Evolutionary conservation across 2,888 invertebrate species (phyloP).

Genomic region (Drosophila silvestris): DNA sequence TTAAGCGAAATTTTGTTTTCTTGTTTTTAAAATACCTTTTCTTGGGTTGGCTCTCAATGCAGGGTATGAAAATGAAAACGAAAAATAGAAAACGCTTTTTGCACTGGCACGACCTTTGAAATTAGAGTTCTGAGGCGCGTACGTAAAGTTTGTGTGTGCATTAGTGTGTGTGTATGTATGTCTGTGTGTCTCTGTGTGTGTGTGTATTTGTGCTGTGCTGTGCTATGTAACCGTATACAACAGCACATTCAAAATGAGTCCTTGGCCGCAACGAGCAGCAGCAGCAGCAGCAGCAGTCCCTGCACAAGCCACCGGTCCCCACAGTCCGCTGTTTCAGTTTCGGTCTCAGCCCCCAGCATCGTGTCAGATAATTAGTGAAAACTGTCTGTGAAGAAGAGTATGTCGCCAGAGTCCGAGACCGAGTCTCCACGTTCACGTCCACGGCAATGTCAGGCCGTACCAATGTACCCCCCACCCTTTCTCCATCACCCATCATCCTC

Average conservation of each 20-base stretch:
- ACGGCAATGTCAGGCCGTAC: constrained; percentile 50
- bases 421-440: constrained; percentile 52
- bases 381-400: constrained; percentile 75
- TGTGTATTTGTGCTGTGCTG: constrained; percentile 1
- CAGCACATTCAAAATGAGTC: constrained; percentile 77
- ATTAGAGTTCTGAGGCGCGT: constrained; percentile 77
- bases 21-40: neutral
- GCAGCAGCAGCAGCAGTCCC: constrained; percentile 35
- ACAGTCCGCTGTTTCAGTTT: constrained; percentile 17
- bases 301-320: constrained; percentile 10
- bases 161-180: constrained; percentile 20
- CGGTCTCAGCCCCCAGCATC: constrained; percentile 55
- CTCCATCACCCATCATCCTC: neutral
- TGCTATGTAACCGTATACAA: constrained; percentile 36
- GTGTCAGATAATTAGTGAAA: constrained; percentile 79
- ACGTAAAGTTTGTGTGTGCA: constrained; percentile 66
- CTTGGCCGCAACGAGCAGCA: constrained; percentile 76
- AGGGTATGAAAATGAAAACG: constrained; percentile 44
- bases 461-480: neutral
- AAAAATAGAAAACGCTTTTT: constrained; percentile 47
- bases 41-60: neutral
- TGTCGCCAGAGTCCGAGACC: constrained; percentile 57
- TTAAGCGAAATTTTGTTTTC: neutral
- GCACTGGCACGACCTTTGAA: constrained; percentile 71
- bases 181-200: constrained; percentile 7